phyloP scores from a whole-genome alignment of 2,797 vertebrate genomes.

The Limnodromus scolopaceus region DNA sequence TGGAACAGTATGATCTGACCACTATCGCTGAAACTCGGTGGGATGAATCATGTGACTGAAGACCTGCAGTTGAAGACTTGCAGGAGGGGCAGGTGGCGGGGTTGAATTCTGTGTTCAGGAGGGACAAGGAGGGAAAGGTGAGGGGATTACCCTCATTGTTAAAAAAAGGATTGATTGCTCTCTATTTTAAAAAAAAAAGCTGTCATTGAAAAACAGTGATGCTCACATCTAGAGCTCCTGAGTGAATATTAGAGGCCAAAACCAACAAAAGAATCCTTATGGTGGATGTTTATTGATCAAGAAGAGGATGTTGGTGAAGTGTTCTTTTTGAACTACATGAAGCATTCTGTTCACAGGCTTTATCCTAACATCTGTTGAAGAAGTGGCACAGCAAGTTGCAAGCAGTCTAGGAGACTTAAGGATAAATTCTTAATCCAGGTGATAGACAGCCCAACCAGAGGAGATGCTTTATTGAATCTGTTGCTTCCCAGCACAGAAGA shows the following conservation, averaged over 20 bases:
- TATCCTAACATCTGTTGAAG: not conserved
- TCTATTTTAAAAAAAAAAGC: not conserved
- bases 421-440: not conserved
- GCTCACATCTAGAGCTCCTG: not conserved
- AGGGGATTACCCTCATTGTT: not conserved
- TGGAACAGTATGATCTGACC: not conserved
- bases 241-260: not conserved
- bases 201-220: not conserved
- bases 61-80: not conserved
- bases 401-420: not conserved
- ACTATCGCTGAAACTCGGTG: not conserved
- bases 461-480: not conserved
- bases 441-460: not conserved
- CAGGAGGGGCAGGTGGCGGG: not conserved
- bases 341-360: not conserved
- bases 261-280: not conserved
- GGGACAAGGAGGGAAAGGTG: not conserved
- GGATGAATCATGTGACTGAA: not conserved
- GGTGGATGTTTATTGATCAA: not conserved
- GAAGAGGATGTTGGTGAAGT: not conserved
- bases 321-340: not conserved
- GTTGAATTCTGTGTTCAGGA: not conserved
- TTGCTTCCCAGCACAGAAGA: not conserved
- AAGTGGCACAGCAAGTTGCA: not conserved
- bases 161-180: not conserved